Evolutionary conservation across 2,797 vertebrate species (phyloP), one percentile per base, ranked within the genome.

Genomic region (Cirrhinus mrigala): DNA sequence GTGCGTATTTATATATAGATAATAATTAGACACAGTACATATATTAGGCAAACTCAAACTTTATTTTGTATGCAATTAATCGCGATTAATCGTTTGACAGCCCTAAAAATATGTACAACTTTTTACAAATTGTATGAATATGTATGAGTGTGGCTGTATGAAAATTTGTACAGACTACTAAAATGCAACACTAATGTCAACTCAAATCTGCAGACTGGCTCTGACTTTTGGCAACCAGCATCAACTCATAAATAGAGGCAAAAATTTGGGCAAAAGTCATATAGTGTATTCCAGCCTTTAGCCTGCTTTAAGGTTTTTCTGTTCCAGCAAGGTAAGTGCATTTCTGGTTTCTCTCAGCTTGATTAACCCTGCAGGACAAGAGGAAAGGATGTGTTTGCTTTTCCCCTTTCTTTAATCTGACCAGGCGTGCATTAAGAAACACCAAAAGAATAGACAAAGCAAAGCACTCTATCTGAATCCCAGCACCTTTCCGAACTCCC

Each of bases 311-410:
- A 5, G 58, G 52, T 18, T 33, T 66, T 15, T 64, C 6, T 33
- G 16, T 64, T 29, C 27, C 62, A 48, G 44, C 44, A 73, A 7
- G 44, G 11, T 54, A 89, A 87, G 33, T 81, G 70, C 18, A 33
- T 70, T 33, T 74, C 50, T 75, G 56, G 18, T 62, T 58, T 8
- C 20, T 71, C 27, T 70, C 90, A 87, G 87, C 84, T 86, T 82
- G 88, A 90, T 88, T 81, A 78, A 82, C 27, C 46, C 60, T 62
- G 37, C 24, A 18, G 60, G 76, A 84, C 44, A 74, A 50, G 16
- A 68, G 64, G 62, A 83, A 24, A 62, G 58, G 70, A 22, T 24
- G 20, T 22, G 33, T 88, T 81, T 86, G 71, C 54, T 64, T n/a
- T 76, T 56, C 40, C n/a, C 46, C 70, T 9, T 40, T 56, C 27